A percentile compares a stretch with the other conserved stretches of the same genome.
Conservation (phyloP, 2,888 invertebrate genomes). For the Tineola bisselliella region DNA sequence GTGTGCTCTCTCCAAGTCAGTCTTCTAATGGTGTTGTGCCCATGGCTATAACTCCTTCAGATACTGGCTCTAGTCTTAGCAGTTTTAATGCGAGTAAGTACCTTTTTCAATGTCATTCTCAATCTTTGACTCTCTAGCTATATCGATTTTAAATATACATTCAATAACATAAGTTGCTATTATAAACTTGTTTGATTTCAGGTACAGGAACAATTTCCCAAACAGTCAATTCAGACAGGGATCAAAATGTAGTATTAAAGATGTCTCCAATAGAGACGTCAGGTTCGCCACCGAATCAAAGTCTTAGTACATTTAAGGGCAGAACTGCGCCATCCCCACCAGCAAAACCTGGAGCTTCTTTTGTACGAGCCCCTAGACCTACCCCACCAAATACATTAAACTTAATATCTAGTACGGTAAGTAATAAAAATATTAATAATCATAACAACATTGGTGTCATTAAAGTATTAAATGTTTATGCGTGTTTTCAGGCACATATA, state of each 20-base stretch:
- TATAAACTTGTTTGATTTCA: constrained; percentile 18
- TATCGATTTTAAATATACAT: no score
- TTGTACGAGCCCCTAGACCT: constrained; percentile 75
- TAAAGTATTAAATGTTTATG: constrained; percentile 6
- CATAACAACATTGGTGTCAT: neutral
- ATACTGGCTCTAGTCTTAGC: constrained; percentile 78
- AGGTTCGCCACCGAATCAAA: constrained; percentile 55
- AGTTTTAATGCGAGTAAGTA: constrained; percentile 73
- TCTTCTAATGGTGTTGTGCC: constrained; percentile 46
- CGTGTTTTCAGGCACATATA: constrained; percentile 63
- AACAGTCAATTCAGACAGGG: constrained; percentile 49
- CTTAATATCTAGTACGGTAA: constrained; percentile 71
- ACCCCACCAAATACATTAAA: constrained; percentile 86
- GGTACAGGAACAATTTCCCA: constrained; percentile 53
- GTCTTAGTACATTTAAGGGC: constrained; percentile 76
- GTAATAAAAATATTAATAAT: constrained; percentile 22
- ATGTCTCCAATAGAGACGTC: constrained; percentile 74
- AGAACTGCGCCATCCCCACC: constrained; percentile 66
- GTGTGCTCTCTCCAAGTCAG: constrained; percentile 46
- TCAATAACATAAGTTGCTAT: no score
- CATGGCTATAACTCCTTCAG: constrained; percentile 69
- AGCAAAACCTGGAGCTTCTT: constrained; percentile 49
- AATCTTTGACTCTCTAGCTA: neutral
- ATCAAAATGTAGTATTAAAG: constrained; percentile 77
- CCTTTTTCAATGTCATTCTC: neutral